Evolutionary conservation across 2,797 vertebrate species (phyloP).

Genomic region (Molossus molossus): DNA sequence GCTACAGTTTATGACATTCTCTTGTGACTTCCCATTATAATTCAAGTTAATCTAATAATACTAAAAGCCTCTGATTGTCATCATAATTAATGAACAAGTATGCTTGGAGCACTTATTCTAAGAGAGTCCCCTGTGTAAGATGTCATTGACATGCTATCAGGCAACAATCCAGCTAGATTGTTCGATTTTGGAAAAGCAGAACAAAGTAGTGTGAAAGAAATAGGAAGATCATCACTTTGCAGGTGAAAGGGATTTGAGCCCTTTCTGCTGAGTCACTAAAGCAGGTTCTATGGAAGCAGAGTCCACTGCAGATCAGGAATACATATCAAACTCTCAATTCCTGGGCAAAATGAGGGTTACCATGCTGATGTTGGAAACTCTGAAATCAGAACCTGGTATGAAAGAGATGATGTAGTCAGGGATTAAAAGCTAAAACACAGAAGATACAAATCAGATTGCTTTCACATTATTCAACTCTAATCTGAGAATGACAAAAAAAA

Average conservation of each 20-base stretch:
- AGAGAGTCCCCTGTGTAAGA: not conserved
- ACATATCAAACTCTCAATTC: not conserved
- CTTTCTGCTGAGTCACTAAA: not conserved
- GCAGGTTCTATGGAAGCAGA: not conserved
- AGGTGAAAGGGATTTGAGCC: not conserved
- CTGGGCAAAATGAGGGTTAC: not conserved
- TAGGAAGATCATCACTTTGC: not conserved
- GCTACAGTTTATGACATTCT: not conserved
- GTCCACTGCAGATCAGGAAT: not conserved
- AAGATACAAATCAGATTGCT: not conserved
- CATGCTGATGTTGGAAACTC: not conserved
- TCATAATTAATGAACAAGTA: not conserved
- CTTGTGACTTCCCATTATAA: not conserved
- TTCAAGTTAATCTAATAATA: not conserved
- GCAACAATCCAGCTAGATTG: not conserved
- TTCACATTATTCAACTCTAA: not conserved
- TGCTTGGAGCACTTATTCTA: not conserved
- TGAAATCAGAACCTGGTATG: not conserved
- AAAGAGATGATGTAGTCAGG: not conserved
- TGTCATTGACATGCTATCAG: not conserved
- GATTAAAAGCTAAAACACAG: constrained; percentile 38
- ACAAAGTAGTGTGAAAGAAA: not conserved
- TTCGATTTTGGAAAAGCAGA: not conserved
- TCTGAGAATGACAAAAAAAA: not conserved
- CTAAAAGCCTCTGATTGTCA: not conserved